Evolutionary conservation across 2,888 invertebrate species (phyloP).

Genomic region (Calliphora vomitoria): DNA sequence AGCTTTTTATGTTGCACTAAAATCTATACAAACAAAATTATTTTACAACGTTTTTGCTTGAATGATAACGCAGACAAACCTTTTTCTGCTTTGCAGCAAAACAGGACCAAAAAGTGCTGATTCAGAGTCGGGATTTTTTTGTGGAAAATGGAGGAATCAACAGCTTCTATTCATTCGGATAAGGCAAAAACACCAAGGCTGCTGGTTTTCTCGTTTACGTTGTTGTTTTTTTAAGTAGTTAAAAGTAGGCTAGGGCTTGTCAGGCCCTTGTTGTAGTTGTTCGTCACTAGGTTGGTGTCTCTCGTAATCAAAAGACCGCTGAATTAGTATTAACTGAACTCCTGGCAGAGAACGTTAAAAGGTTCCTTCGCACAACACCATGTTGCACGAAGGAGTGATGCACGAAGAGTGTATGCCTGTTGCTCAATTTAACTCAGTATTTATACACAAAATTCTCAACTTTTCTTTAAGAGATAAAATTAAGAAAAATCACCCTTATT

Average conservation of each 20-base stretch:
- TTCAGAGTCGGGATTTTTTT: slow-evolving; percentile 63
- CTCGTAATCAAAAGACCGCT: background rate
- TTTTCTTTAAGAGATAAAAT: background rate
- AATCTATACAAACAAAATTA: slow-evolving; percentile 22
- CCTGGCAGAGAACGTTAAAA: background rate
- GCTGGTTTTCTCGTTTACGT: background rate
- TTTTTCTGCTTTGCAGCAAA: slow-evolving; percentile 22
- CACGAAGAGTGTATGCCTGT: slow-evolving; percentile 75
- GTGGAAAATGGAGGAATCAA: slow-evolving; percentile 32
- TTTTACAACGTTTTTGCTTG: slow-evolving; percentile 31
- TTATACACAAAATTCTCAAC: slow-evolving; percentile 52
- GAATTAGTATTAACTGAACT: background rate
- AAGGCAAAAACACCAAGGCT: slow-evolving; percentile 18
- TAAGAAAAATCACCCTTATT: slow-evolving; percentile 14
- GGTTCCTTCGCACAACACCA: background rate
- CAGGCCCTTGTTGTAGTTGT: background rate
- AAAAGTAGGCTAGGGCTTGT: slow-evolving; percentile 17
- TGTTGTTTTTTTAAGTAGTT: slow-evolving; percentile 46
- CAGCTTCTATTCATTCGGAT: slow-evolving; percentile 66
- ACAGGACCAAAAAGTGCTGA: slow-evolving; percentile 70
- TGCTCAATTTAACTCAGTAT: slow-evolving; percentile 29
- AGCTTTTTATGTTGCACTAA: slow-evolving; percentile 40
- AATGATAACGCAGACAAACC: slow-evolving; percentile 35
- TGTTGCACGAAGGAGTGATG: slow-evolving; percentile 58
- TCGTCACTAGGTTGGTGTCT: slow-evolving; percentile 36